These are phyloP conservation scores for Galeopsomyia nigrocyanea DNA, from an alignment of 2,888 invertebrate species.

Conservation along the genomic window DNA sequence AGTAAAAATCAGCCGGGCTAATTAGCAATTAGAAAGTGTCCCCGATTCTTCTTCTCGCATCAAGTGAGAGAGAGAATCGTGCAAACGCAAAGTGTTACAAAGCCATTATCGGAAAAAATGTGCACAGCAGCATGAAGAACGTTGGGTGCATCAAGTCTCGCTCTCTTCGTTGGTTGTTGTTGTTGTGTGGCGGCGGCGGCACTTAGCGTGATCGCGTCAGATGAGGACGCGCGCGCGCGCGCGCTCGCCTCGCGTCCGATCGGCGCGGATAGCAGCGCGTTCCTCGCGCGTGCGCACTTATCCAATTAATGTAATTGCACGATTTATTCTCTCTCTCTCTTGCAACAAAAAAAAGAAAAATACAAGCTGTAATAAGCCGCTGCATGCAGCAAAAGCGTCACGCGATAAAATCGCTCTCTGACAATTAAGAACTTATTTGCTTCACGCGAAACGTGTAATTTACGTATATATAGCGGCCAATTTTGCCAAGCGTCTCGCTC, in stretches of 20 bases:
- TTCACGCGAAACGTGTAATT: constrained; percentile 45
- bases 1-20: too few species aligned
- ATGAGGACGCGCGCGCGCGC: constrained; percentile 35
- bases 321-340: constrained; percentile 59
- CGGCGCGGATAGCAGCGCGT: constrained; percentile 47
- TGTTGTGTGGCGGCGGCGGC: neutral
- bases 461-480: constrained; percentile 1
- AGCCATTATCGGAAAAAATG: constrained; percentile 8
- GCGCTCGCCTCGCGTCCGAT: constrained; percentile 44
- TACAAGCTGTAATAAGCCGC: constrained; percentile 35
- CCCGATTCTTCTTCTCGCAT: too few species aligned
- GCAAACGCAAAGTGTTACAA: too few species aligned
- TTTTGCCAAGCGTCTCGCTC: neutral
- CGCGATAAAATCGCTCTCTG: constrained; percentile 62
- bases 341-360: constrained; percentile 46
- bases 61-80: too few species aligned
- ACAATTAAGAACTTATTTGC: constrained; percentile 62
- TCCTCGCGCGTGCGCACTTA: constrained; percentile 57
- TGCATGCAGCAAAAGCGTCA: constrained; percentile 50
- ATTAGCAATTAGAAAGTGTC: too few species aligned
- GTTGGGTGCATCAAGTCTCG: neutral
- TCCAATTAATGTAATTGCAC: constrained; percentile 67
- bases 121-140: neutral
- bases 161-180: neutral
- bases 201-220: constrained; percentile 19